Evolutionary conservation across 2,888 invertebrate species (phyloP).

Genomic region (Patella caerulea): DNA sequence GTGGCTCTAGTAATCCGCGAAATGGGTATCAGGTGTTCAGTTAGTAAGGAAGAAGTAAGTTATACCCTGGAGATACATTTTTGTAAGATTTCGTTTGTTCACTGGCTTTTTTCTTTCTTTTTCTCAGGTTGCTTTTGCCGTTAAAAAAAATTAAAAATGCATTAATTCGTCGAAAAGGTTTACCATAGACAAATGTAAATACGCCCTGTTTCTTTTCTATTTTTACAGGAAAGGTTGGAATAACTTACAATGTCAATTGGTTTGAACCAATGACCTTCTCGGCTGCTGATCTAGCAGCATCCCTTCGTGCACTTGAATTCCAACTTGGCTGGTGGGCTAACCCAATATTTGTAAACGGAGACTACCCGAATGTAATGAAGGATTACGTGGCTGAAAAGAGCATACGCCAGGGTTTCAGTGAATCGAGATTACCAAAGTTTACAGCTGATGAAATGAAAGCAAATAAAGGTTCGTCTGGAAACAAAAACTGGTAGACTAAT

Average conservation of each 20-base stretch:
- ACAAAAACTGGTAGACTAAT: no score
- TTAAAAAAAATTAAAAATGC: no score
- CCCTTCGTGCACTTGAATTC: constrained; percentile 58
- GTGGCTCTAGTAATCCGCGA: no score
- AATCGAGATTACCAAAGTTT: constrained; percentile 62
- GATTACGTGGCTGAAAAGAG: constrained; percentile 51
- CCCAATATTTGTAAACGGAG: constrained; percentile 69
- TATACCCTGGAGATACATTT: no score
- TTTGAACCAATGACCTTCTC: constrained; percentile 51
- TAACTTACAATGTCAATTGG: constrained; percentile 62
- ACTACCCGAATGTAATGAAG: constrained; percentile 73
- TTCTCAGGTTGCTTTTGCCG: no score
- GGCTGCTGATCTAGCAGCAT: constrained; percentile 49
- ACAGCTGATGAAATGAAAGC: constrained; percentile 57
- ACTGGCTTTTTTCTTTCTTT: no score
- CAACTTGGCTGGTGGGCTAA: constrained; percentile 68
- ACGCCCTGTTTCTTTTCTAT: no score
- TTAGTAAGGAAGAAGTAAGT: no score
- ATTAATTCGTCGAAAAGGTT: no score
- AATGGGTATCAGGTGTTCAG: no score
- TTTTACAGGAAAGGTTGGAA: constrained; percentile 50
- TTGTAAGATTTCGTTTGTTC: no score
- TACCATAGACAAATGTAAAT: no score
- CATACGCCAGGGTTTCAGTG: constrained; percentile 43
- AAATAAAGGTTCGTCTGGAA: constrained; percentile 49